Evolutionary conservation across 2,113 vertebrate genomes (phyloP).

Genomic region (Hippocampus comes): DNA sequence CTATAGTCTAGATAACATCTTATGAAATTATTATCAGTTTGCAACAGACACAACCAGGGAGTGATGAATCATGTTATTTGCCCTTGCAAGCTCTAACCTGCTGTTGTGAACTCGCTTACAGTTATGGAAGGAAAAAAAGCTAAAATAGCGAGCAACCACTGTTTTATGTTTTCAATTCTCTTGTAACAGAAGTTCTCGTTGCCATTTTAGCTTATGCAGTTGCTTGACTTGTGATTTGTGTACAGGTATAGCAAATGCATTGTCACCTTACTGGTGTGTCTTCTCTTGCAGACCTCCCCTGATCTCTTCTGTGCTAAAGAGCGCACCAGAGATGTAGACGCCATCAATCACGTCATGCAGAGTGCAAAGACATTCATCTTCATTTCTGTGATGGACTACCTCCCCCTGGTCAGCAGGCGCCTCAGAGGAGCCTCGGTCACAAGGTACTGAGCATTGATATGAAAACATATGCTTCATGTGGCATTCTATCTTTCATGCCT

Average conservation of each 20-base stretch:
- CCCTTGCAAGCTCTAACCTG: constrained; percentile 24
- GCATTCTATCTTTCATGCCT: neutral
- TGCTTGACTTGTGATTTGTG: neutral
- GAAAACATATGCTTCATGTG: neutral
- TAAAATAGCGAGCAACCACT: neutral
- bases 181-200: neutral
- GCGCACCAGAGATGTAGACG: constrained; percentile 63
- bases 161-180: constrained; percentile 6
- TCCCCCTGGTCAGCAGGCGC: constrained; percentile 58
- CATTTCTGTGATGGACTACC: constrained; percentile 69
- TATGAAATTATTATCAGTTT: constrained; percentile 33
- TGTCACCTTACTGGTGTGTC: constrained; percentile 16
- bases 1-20: neutral
- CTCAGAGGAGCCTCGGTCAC: constrained; percentile 51
- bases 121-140: constrained; percentile 14
- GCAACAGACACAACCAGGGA: constrained; percentile 8
- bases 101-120: constrained; percentile 5
- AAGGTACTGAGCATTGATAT: constrained; percentile 36
- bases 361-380: constrained; percentile 58
- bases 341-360: constrained; percentile 65
- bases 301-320: constrained; percentile 62
- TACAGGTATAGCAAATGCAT: neutral
- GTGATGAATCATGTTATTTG: constrained; percentile 29
- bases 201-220: neutral
- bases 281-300: constrained; percentile 57